Conservation (phyloP, 2,888 invertebrate species). For the Sesia apiformis region DNA sequence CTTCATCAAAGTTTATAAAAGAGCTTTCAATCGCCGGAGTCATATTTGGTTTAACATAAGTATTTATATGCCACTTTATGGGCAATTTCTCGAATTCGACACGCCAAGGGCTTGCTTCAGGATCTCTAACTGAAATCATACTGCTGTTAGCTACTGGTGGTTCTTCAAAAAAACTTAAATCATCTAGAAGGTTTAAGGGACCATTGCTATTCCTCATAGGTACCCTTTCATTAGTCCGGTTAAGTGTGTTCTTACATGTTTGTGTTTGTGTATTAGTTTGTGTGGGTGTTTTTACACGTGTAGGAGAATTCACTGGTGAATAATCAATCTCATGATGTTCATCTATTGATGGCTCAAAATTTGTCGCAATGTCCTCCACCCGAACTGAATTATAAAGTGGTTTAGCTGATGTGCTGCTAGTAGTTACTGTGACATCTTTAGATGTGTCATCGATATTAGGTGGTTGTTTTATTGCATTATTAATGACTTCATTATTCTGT, state of each 20-base stretch:
- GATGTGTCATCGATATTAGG: background rate
- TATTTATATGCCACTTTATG: constrained; percentile 60
- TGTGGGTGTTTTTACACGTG: constrained; percentile 13
- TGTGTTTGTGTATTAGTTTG: background rate
- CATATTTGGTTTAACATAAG: constrained; percentile 64
- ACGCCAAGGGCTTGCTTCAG: constrained; percentile 62
- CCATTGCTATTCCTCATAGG: constrained; percentile 22
- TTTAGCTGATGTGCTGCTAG: constrained; percentile 8
- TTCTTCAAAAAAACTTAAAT: constrained; percentile 59
- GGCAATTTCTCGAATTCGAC: constrained; percentile 55
- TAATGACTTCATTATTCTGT: background rate
- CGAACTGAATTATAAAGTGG: constrained; percentile 9
- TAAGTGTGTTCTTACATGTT: constrained; percentile 2
- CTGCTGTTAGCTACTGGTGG: constrained; percentile 61
- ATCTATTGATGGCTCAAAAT: constrained; percentile 33
- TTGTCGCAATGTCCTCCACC: constrained; percentile 55
- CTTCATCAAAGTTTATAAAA: constrained; percentile 44
- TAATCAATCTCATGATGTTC: constrained; percentile 42
- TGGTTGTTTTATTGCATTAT: background rate
- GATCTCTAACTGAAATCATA: constrained; percentile 43
- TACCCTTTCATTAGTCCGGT: constrained; percentile 6
- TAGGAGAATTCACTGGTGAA: constrained; percentile 51
- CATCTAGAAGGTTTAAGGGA: constrained; percentile 44
- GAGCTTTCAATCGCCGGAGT: constrained; percentile 66
- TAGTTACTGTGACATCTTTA: background rate